Evolutionary conservation across 2,888 invertebrate genomes (phyloP), one percentile per base, ranked within the genome.

Genomic region (Megalurothrips usitatus): DNA sequence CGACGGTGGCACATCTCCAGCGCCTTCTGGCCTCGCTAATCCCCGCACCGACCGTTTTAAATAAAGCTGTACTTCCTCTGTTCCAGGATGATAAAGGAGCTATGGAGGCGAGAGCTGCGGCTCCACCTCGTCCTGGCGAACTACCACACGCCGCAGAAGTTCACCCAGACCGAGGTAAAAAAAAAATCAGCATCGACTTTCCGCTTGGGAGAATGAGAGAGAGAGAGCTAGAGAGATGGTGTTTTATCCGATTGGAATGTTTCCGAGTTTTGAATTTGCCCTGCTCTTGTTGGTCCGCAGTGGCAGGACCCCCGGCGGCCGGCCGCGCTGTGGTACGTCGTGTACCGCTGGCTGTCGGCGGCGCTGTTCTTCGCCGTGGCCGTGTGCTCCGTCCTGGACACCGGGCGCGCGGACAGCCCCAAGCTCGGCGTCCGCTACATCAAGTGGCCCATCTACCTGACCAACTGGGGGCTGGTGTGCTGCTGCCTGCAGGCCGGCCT

Each of bases 371-470:
- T 84, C 8, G 81, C 82, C 34, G 83, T 87, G 8, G 88, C 90
- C 84, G 85, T 89, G 14, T 87, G 85, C 80, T 87, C 88, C 3
- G 11, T 87, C n/a, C 85, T 86, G 58, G 87, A 87, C 49, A 28
- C 86, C 9, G 87, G 87, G 4, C 86, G 86, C 58, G 82, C 82
- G 17, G 81, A 85, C 0, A 84, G 85, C 80, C 23, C 23, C 47
- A 34, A 78, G 34, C 19, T 81, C 43, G 34, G 78, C 80, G 43
- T 43, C 19, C 83, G 86, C n/a, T 82, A 82, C 43, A 48, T 79
- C 83, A 92, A 92, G 84, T 94, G 93, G 93, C 89, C 91, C 82
- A 92, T 93, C 83, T 94, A 92, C 86, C 89, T 94, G 84, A 94
- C 94, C 17, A 92, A 93, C 86, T 93, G 93, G 93, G 93, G 92